Conservation (phyloP, 2,888 invertebrate genomes). For the Callyntrura guangdongensis region DNA sequence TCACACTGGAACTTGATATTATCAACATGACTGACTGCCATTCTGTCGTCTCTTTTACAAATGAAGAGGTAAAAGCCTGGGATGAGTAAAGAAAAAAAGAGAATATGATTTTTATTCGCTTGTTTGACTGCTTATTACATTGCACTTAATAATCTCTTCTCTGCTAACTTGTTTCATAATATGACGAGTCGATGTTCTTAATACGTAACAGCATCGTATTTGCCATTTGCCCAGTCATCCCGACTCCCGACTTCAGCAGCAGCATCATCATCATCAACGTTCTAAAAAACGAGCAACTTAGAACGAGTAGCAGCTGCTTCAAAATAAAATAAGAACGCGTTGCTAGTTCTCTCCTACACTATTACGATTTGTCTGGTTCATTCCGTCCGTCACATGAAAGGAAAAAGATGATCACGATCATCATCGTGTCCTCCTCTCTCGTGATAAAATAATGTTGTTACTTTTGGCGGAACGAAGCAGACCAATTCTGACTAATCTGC, state of each 20-base stretch:
- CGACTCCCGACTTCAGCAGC: neutral
- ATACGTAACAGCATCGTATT: conserved; percentile 2
- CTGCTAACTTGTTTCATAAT: neutral
- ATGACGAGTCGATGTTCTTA: neutral
- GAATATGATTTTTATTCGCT: conserved; percentile 40
- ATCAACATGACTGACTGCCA: conserved; percentile 12
- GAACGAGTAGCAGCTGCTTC: conserved; percentile 5
- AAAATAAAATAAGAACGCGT: neutral
- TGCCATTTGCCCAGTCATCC: conserved; percentile 7
- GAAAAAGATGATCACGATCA: neutral
- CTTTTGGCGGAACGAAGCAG: conserved; percentile 50
- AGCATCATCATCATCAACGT: neutral
- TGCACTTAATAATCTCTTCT: conserved; percentile 28
- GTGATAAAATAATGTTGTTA: conserved; percentile 72
- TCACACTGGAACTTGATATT: conserved; percentile 23
- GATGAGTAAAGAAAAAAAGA: neutral
- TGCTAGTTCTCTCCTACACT: neutral
- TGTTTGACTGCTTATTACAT: conserved; percentile 40
- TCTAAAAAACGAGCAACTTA: neutral
- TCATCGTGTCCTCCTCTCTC: neutral
- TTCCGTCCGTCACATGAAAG: conserved; percentile 32
- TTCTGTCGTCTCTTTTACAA: too few species aligned
- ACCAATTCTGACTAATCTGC: conserved; percentile 68
- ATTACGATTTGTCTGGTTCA: conserved; percentile 33
- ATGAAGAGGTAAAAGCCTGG: conserved; percentile 59